Conservation (phyloP, 2,797 vertebrate species). For the Siniperca scherzeri region DNA sequence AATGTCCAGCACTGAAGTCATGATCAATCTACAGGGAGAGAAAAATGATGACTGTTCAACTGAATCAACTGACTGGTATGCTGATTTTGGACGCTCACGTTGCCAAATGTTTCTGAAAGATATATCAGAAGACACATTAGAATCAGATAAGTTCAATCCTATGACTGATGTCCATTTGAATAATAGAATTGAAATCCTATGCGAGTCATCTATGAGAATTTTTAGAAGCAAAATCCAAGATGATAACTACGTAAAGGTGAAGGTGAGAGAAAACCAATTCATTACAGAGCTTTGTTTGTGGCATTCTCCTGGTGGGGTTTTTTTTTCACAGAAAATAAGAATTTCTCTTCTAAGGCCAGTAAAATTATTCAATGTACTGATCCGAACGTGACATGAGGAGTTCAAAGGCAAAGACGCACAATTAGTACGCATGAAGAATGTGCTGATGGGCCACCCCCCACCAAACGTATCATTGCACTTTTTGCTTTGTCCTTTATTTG, state of each 20-base stretch:
- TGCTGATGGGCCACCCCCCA: background rate
- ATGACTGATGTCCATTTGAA: too few relatives aligned
- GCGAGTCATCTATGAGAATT: background rate
- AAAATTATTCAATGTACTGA: background rate
- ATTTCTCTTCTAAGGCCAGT: background rate
- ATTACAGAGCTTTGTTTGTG: background rate
- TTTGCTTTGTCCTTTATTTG: conserved; percentile 7
- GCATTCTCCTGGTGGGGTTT: too few relatives aligned
- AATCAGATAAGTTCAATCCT: background rate
- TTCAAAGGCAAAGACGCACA: background rate
- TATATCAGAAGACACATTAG: background rate
- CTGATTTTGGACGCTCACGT: background rate
- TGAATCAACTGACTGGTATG: too few relatives aligned
- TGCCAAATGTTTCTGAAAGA: background rate
- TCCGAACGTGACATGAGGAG: background rate
- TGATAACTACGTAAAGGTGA: background rate
- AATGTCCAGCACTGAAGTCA: conserved; percentile 44
- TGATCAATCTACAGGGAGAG: conserved; percentile 42
- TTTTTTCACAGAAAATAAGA: background rate
- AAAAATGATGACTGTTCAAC: background rate
- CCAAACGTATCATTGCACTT: background rate
- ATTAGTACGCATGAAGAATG: conserved; percentile 12
- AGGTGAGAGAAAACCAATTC: background rate
- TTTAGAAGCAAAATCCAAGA: background rate
- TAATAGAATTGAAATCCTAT: background rate